phyloP scores from a whole-genome alignment of 2,888 invertebrate species.

The Xylota sylvarum region DNA sequence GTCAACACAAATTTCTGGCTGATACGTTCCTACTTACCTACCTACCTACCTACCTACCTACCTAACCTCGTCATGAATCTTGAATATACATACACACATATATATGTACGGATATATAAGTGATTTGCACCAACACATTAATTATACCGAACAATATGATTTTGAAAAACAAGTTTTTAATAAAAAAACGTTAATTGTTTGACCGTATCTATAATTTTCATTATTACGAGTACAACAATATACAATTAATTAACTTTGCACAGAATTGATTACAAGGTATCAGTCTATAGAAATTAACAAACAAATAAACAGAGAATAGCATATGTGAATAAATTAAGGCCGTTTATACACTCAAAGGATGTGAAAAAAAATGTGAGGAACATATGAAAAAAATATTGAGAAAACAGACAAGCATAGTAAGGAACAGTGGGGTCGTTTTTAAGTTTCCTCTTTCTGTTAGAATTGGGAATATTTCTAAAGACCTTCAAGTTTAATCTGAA shows the following conservation, averaged over 20 bases:
- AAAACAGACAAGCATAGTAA: no score
- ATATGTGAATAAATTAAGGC: neutral
- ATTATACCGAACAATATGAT: neutral
- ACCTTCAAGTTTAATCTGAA: no score
- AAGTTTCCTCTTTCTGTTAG: no score
- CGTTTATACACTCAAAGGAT: neutral
- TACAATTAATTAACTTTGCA: neutral
- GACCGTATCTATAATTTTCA: neutral
- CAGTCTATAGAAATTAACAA: neutral
- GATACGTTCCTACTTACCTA: neutral
- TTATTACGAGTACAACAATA: slow-evolving; percentile 2
- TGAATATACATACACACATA: neutral
- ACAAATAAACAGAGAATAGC: neutral
- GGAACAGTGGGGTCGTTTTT: no score
- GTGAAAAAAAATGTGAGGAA: no score
- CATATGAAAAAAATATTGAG: no score
- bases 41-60: neutral
- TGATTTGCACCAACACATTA: neutral
- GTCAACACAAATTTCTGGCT: neutral
- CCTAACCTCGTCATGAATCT: slow-evolving; percentile 2
- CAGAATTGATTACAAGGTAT: slow-evolving; percentile 5
- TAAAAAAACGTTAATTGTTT: slow-evolving; percentile 3
- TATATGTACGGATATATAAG: no score
- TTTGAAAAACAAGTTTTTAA: neutral
- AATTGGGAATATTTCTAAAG: no score